phyloP scores from a whole-genome alignment of 2,797 vertebrate species.

The Knipowitschia caucasica region DNA sequence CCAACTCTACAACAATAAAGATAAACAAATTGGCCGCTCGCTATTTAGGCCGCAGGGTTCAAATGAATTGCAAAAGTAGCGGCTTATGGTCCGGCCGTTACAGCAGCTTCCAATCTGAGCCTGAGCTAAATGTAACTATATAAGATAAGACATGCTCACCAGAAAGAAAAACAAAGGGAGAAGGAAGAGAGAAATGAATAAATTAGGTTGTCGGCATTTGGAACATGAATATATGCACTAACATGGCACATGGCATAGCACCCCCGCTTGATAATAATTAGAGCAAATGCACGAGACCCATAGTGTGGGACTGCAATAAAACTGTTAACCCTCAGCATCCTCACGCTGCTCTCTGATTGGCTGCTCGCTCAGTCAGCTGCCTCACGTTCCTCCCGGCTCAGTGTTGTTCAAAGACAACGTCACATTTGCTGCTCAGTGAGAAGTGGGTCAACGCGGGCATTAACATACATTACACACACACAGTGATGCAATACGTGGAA shows the following conservation, averaged over 20 bases:
- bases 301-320: slow-evolving; percentile 52
- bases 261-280: slow-evolving; percentile 46
- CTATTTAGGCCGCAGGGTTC: too few relatives aligned
- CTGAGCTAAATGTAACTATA: background rate
- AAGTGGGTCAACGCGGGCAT: slow-evolving; percentile 68
- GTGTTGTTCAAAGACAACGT: slow-evolving; percentile 50
- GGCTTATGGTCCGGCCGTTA: too few relatives aligned
- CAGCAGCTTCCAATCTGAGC: background rate
- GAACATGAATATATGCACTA: slow-evolving; percentile 28
- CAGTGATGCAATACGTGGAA: slow-evolving; percentile 52
- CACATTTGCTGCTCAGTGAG: slow-evolving; percentile 49
- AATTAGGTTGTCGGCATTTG: slow-evolving; percentile 22
- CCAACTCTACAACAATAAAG: too few relatives aligned
- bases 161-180: background rate
- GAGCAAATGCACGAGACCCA: slow-evolving; percentile 35
- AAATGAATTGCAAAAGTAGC: too few relatives aligned
- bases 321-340: slow-evolving; percentile 34
- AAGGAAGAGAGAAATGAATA: background rate
- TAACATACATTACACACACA: slow-evolving; percentile 52
- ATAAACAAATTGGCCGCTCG: too few relatives aligned
- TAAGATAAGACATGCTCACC: background rate
- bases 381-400: slow-evolving; percentile 31
- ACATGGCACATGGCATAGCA: background rate
- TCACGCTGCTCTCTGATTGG: slow-evolving; percentile 46
- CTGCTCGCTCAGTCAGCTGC: slow-evolving; percentile 44